phyloP scores from a whole-genome alignment of 2,113 vertebrate genomes.

The Spheniscus mendiculus region DNA sequence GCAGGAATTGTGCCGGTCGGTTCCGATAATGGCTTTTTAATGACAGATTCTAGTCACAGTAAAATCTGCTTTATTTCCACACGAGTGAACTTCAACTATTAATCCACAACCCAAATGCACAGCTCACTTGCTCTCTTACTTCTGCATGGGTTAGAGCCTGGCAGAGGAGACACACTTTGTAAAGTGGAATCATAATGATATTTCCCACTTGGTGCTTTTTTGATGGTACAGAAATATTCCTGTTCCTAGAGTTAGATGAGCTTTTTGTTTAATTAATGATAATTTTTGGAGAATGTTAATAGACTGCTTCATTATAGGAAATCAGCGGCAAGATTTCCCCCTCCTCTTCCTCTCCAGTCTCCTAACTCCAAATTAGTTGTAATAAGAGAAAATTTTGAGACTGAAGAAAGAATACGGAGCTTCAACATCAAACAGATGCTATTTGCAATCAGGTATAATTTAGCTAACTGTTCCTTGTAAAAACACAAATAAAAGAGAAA shows the following conservation, averaged over 20 bases:
- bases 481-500: slow-evolving; percentile 43
- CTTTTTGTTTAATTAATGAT: slow-evolving; percentile 32
- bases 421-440: slow-evolving; percentile 26
- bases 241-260: not conserved
- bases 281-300: slow-evolving; percentile 19
- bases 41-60: slow-evolving; percentile 32
- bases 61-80: slow-evolving; percentile 57
- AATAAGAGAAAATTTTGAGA: slow-evolving; percentile 34
- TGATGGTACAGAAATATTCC: slow-evolving; percentile 18
- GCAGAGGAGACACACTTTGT: not conserved
- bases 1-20: not conserved
- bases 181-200: not conserved
- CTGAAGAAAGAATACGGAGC: not conserved
- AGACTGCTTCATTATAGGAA: slow-evolving; percentile 35
- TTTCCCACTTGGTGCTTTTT: not conserved
- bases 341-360: slow-evolving; percentile 43
- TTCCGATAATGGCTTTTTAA: slow-evolving; percentile 67
- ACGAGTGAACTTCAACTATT: slow-evolving; percentile 26
- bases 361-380: slow-evolving; percentile 12
- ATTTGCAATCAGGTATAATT: slow-evolving; percentile 55
- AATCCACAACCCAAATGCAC: not conserved
- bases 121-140: not conserved
- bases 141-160: not conserved
- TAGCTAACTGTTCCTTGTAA: not conserved
- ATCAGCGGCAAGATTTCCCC: not conserved